These are phyloP conservation scores for Drosophila meridionalis DNA, from an alignment of 2,888 invertebrate species.

Conservation along the genomic window DNA sequence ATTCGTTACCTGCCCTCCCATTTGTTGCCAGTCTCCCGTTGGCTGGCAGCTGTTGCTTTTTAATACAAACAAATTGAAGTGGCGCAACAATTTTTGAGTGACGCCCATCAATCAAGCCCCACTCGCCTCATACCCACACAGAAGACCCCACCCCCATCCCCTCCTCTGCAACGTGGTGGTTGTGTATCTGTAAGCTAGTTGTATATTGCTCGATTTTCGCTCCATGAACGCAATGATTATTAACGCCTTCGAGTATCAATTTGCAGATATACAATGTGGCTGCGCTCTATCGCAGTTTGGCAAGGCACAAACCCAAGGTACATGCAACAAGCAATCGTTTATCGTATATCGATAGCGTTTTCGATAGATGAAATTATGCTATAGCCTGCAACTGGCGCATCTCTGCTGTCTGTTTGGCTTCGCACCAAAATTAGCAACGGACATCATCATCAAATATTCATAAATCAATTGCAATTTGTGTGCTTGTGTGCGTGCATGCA, in stretches of 20 bases:
- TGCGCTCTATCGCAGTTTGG: slow-evolving; percentile 83
- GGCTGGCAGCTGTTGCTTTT: slow-evolving; percentile 21
- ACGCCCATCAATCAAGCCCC: slow-evolving; percentile 59
- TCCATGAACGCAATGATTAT: slow-evolving; percentile 33
- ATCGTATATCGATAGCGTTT: slow-evolving; percentile 4
- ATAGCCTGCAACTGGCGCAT: not conserved
- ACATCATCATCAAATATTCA: slow-evolving; percentile 50
- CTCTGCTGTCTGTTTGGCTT: not conserved
- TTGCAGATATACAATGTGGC: slow-evolving; percentile 84
- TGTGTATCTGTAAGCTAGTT: slow-evolving; percentile 27
- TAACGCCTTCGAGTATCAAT: slow-evolving; percentile 70
- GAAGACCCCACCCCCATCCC: not conserved
- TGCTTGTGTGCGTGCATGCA: not conserved
- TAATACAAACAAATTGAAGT: slow-evolving; percentile 67
- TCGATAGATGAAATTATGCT: not conserved
- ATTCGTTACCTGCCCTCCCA: slow-evolving; percentile 38
- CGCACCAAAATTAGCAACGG: slow-evolving; percentile 13
- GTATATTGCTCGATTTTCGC: slow-evolving; percentile 24
- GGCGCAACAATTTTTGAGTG: slow-evolving; percentile 54
- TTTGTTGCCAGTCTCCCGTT: slow-evolving; percentile 26
- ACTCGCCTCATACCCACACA: not conserved
- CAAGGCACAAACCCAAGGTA: slow-evolving; percentile 83
- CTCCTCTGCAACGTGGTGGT: not conserved
- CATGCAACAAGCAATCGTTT: slow-evolving; percentile 8
- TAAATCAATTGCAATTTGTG: slow-evolving; percentile 52